Evolutionary conservation across 2,113 vertebrate species (phyloP).

Genomic region (Gila orcuttii): DNA sequence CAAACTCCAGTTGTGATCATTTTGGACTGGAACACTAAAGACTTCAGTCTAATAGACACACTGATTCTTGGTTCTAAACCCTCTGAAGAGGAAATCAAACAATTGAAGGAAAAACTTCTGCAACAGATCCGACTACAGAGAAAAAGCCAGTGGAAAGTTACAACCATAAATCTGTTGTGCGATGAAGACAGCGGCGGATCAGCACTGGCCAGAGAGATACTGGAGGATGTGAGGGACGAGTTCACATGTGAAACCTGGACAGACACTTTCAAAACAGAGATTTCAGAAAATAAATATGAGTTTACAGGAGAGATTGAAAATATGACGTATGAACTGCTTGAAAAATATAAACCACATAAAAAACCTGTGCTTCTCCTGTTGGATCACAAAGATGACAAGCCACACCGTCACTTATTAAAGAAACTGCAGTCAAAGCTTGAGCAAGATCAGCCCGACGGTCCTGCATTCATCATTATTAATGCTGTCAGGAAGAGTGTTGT

Average conservation of each 20-base stretch:
- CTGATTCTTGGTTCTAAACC: neutral
- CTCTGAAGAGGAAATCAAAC: neutral
- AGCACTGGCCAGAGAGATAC: neutral
- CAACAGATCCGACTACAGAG: neutral
- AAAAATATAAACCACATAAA: neutral
- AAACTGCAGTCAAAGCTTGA: neutral
- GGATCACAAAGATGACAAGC: neutral
- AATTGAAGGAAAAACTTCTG: neutral
- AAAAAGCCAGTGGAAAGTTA: neutral
- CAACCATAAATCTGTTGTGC: neutral
- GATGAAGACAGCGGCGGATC: neutral
- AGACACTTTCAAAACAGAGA: neutral
- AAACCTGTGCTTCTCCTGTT: neutral
- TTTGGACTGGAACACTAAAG: neutral
- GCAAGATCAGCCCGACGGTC: neutral
- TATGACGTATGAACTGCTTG: rapidly evolving
- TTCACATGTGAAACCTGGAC: neutral
- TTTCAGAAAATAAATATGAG: neutral
- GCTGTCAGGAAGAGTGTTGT: neutral
- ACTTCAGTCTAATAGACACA: neutral
- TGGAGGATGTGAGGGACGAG: neutral
- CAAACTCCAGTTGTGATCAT: neutral
- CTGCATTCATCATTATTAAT: neutral
- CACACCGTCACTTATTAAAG: neutral
- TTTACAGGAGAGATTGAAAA: neutral